Evolutionary conservation across 2,888 invertebrate species (phyloP).

Genomic region (Campoplex nolae): DNA sequence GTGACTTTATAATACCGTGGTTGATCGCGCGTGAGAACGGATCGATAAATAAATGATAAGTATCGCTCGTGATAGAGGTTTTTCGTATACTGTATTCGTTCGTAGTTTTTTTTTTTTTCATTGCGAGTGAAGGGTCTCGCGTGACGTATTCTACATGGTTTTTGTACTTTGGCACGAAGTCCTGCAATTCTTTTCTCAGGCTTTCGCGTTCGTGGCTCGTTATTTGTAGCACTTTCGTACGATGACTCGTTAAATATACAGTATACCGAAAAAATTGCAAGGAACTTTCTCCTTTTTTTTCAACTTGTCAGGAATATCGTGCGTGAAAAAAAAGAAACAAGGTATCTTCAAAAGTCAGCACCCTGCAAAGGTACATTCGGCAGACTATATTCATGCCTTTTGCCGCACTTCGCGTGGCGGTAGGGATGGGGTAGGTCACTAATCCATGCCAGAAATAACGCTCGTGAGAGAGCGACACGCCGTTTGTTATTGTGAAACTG

Average conservation of each 20-base stretch:
- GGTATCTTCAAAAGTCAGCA: constrained; percentile 39
- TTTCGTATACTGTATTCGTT: constrained; percentile 11
- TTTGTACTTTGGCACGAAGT: constrained; percentile 36
- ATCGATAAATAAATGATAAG: constrained; percentile 63
- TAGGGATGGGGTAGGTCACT: constrained; percentile 36
- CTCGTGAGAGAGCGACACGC: constrained; percentile 57
- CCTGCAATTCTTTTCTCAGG: neutral
- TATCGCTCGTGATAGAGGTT: constrained; percentile 37
- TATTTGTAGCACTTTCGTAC: neutral
- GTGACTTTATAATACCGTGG: constrained; percentile 52
- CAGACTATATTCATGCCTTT: constrained; percentile 47
- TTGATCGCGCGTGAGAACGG: constrained; percentile 60
- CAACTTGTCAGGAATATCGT: constrained; percentile 7
- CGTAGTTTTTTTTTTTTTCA: constrained; percentile 11
- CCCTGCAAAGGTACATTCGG: constrained; percentile 36
- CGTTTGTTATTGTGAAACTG: constrained; percentile 75
- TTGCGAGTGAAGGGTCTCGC: constrained; percentile 53
- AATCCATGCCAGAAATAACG: constrained; percentile 63
- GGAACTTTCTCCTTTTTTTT: constrained; percentile 37
- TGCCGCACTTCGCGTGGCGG: neutral
- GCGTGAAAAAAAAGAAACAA: constrained; percentile 25
- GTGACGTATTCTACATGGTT: constrained; percentile 58
- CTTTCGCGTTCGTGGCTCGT: constrained; percentile 10
- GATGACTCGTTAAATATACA: constrained; percentile 35
- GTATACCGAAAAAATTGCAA: constrained; percentile 34